Base-by-base conservation (phyloP, 53 echinoderm and acorn worm species). In the Luidia sarsii region DNA sequence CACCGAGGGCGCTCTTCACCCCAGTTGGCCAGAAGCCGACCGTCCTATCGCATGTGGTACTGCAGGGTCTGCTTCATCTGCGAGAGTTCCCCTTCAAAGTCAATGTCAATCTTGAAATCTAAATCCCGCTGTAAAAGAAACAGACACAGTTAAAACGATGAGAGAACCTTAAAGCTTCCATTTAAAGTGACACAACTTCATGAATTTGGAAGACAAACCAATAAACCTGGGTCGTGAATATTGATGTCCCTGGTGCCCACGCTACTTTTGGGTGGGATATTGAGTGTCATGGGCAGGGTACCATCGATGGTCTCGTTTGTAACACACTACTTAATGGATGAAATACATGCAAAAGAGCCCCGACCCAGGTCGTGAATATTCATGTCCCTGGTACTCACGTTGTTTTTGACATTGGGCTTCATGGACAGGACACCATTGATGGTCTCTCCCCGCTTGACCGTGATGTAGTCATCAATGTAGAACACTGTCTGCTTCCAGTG, bases 401-500 rank as follows among this genome's bases (percentile, higher is more conserved):
- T 89, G 73, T 93, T 93, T 67, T 93, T 93, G 33, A 22, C 65
- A 59, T 93, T 93, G 36, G 99, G 99, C 63, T 93, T 99, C 99
- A 99, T 99, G 28, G 87, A 38, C 19, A 99, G 67, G 31, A 80
- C 84, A 28, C 99, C 99, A 20, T 89, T 90, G 54, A 99, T 80
- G 50, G 84, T 87, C 55, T 99, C 99, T 33, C 99, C 99, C 30
- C 94, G 75, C 51, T 99, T 99, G 1, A 93, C 99, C 25, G 97
- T 99, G 64, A 99, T 74, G 66, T 99, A 94, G 34, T 99, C 99
- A 67, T 99, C 91, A n/a, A 99, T 71, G 56, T 99, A 99, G 63
- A 99, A 99, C 13, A 99, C 94, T 0, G 93, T 97, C 82, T 99
- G 91, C 38, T 99, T 99, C 99, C 99, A 99, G 88, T 45, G 99